Evolutionary conservation across 2,113 vertebrate species (phyloP).

Genomic region (Anoura caudifer): DNA sequence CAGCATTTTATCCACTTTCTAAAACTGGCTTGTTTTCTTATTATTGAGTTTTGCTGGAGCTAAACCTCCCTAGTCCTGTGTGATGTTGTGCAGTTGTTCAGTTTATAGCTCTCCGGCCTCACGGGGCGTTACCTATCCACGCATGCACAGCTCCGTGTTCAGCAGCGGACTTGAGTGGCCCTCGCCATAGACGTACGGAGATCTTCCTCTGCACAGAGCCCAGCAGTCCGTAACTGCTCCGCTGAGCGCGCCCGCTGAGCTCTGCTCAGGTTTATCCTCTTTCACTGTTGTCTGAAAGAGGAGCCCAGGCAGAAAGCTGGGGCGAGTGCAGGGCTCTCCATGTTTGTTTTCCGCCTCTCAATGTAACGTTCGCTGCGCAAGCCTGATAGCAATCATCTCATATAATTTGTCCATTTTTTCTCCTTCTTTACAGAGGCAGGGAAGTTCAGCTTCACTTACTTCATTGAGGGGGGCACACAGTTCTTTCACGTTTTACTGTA

Average conservation of each 20-base stretch:
- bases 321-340: not conserved
- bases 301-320: not conserved
- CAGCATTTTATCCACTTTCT: no score
- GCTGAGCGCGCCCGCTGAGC: not conserved
- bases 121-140: not conserved
- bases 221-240: not conserved
- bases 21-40: no score
- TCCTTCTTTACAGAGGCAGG: not conserved
- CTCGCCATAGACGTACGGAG: not conserved
- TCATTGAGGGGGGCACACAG: not conserved
- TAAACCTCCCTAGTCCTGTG: not conserved
- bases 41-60: no score
- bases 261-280: not conserved
- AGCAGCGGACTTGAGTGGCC: not conserved
- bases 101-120: not conserved
- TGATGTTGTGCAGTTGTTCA: not conserved
- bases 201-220: not conserved
- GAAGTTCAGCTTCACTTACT: not conserved
- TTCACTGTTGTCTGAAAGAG: not conserved
- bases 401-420: not conserved
- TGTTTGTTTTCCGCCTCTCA: not conserved
- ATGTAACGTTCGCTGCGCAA: not conserved
- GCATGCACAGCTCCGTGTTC: not conserved
- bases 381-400: not conserved
- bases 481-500: not conserved